A percentile compares a stretch with the other conserved stretches of the same genome.
Conservation (phyloP, 2,888 invertebrate species). For the Allacma fusca region DNA sequence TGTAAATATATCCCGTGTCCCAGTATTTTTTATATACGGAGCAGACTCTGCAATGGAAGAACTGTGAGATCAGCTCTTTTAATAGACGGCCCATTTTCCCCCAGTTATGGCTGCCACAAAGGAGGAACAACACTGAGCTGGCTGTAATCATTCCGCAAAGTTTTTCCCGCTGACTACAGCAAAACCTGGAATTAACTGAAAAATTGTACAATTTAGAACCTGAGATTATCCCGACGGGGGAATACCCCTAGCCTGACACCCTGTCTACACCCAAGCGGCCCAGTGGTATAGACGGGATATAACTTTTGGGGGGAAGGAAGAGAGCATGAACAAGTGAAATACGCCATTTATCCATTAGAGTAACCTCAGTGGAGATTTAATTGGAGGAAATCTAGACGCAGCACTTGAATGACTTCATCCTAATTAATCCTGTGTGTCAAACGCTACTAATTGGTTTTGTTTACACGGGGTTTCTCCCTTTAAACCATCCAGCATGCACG, state of each 20-base stretch:
- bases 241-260: background rate
- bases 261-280: background rate
- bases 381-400: constrained; percentile 16
- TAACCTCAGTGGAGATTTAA: constrained; percentile 16
- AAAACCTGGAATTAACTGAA: constrained; percentile 12
- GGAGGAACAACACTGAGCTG: background rate
- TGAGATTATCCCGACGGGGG: background rate
- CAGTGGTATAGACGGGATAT: too few relatives aligned
- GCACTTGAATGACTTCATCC: constrained; percentile 16
- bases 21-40: too few relatives aligned
- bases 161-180: background rate
- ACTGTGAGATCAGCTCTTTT: constrained; percentile 1
- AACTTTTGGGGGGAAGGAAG: too few relatives aligned
- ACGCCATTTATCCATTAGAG: constrained; percentile 12
- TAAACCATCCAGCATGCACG: background rate
- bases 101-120: constrained; percentile 2
- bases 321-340: background rate
- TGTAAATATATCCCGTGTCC: too few relatives aligned
- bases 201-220: constrained; percentile 8
- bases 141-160: background rate
- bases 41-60: background rate
- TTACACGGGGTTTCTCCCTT: constrained; percentile 6
- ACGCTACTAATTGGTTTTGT: constrained; percentile 16
- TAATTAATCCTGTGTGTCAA: constrained; percentile 11
- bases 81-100: constrained; percentile 4